Evolutionary conservation across 2,797 vertebrate species (phyloP).

Genomic region (Eremophila alpestris): DNA sequence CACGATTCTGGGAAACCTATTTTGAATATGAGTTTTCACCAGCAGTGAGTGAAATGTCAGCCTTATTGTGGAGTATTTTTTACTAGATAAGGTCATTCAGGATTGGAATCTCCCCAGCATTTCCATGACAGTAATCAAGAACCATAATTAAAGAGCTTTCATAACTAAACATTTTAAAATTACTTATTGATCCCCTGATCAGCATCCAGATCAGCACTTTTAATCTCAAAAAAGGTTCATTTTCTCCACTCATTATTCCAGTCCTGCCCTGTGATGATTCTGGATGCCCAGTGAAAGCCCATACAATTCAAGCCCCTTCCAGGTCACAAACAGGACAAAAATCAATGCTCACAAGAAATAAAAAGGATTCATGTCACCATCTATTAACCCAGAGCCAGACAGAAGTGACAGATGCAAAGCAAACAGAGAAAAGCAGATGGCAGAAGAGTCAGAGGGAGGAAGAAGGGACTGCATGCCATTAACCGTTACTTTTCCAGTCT

Average conservation of each 20-base stretch:
- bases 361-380: constrained; percentile 14
- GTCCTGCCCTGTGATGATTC: not conserved
- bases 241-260: not conserved
- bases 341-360: not conserved
- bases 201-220: not conserved
- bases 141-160: not conserved
- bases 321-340: not conserved
- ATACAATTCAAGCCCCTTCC: constrained; percentile 52
- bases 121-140: not conserved
- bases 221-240: not conserved
- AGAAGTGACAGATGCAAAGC: constrained; percentile 64
- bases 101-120: not conserved
- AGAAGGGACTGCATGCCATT: constrained; percentile 83
- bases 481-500: constrained; percentile 85
- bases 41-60: not conserved
- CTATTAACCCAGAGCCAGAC: constrained; percentile 42
- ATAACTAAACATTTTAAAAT: not conserved
- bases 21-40: not conserved
- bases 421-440: constrained; percentile 73
- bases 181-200: not conserved
- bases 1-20: not conserved
- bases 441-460: constrained; percentile 65
- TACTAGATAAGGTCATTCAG: not conserved
- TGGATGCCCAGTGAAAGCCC: not conserved
- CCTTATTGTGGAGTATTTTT: not conserved